Evolutionary conservation across 2,797 vertebrate species (phyloP).

Genomic region (Mastacembelus armatus): DNA sequence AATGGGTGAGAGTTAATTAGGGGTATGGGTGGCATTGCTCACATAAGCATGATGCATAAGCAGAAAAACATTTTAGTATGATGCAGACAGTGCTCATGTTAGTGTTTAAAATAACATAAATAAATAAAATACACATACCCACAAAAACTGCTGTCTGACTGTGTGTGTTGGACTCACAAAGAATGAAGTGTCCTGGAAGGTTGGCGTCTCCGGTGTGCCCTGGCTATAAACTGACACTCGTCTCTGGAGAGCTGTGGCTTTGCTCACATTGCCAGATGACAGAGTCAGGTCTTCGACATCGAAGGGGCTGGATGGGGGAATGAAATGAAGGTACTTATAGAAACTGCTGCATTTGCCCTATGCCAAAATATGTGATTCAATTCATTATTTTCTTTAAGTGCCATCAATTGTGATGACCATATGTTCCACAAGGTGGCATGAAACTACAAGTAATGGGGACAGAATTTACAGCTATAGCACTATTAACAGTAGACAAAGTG

Average conservation of each 20-base stretch:
- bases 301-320: constrained; percentile 87
- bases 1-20: constrained; percentile 67
- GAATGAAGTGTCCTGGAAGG: constrained; percentile 95
- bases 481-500: background rate
- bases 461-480: background rate
- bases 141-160: background rate
- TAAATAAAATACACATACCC: background rate
- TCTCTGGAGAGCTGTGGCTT: constrained; percentile 93
- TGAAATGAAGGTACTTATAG: constrained; percentile 2
- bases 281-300: constrained; percentile 95
- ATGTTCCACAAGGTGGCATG: constrained; percentile 67
- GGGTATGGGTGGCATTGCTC: constrained; percentile 30
- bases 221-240: constrained; percentile 98
- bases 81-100: constrained; percentile 16
- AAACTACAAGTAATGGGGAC: constrained; percentile 4
- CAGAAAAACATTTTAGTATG: no score
- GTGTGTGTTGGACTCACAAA: constrained; percentile 89
- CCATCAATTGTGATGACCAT: background rate
- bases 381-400: background rate
- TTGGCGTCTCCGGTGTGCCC: constrained; percentile 96
- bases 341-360: background rate
- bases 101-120: constrained; percentile 6
- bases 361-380: background rate
- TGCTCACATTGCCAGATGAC: constrained; percentile 91
- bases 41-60: constrained; percentile 36